A percentile compares a stretch with the other conserved stretches of the same genome.
phyloP scores from a whole-genome alignment of 2,888 invertebrate species.

The Pyrocoelia pectoralis region DNA sequence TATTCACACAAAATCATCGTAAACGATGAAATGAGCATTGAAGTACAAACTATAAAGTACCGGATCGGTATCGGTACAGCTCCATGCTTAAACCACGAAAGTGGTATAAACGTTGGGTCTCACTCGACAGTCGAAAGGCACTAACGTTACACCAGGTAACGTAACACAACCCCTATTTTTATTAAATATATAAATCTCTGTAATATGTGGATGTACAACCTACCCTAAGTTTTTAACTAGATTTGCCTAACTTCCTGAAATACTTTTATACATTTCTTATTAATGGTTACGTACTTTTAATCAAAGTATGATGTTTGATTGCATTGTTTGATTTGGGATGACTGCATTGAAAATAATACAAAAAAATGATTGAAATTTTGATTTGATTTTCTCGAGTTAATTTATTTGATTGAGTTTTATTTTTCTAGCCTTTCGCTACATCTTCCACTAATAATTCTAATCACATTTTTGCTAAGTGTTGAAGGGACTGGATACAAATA shows the following conservation, averaged over 20 bases:
- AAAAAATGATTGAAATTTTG: slow-evolving; percentile 35
- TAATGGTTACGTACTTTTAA: slow-evolving; percentile 20
- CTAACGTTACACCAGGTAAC: slow-evolving; percentile 58
- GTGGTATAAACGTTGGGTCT: slow-evolving; percentile 53
- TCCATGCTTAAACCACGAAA: slow-evolving; percentile 40
- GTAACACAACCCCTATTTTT: slow-evolving; percentile 60
- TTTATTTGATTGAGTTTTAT: slow-evolving; percentile 55
- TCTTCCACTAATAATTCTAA: slow-evolving; percentile 19
- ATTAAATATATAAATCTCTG: slow-evolving; percentile 54
- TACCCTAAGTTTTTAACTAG: slow-evolving; percentile 48
- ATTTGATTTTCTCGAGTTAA: slow-evolving; percentile 23
- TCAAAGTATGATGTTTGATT: slow-evolving; percentile 34
- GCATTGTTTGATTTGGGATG: slow-evolving; percentile 47
- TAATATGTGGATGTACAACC: slow-evolving; percentile 57
- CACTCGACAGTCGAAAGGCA: slow-evolving; percentile 62
- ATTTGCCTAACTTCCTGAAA: slow-evolving; percentile 38
- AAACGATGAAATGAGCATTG: slow-evolving; percentile 43
- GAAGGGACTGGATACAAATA: slow-evolving; percentile 58
- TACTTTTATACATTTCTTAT: slow-evolving; percentile 34
- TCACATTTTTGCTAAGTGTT: slow-evolving; percentile 51
- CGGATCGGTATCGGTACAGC: slow-evolving; percentile 51
- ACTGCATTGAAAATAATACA: not conserved
- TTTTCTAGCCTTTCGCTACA: slow-evolving; percentile 42
- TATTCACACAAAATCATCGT: slow-evolving; percentile 39
- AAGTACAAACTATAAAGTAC: slow-evolving; percentile 43